These are phyloP conservation scores for Cardinalis cardinalis DNA, from an alignment of 2,113 vertebrate genomes.

Conservation along the genomic window DNA sequence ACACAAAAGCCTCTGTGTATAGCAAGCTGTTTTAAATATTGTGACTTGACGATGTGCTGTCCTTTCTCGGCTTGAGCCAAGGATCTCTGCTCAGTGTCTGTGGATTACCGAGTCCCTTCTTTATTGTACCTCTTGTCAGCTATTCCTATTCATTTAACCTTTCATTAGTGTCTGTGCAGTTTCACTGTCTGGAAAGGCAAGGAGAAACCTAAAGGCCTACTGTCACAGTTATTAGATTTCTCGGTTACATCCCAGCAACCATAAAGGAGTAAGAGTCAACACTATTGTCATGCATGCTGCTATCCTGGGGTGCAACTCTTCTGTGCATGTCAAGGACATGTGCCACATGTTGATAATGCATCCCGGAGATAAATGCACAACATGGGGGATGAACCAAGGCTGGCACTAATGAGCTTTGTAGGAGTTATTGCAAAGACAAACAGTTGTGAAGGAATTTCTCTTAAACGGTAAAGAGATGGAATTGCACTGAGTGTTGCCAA, in stretches of 20 bases:
- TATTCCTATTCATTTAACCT: conserved; percentile 98
- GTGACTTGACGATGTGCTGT: conserved; percentile 83
- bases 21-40: conserved; percentile 92
- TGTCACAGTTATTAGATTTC: conserved; percentile 99
- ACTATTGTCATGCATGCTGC: conserved; percentile 78
- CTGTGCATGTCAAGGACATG: conserved; percentile 92
- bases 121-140: conserved; percentile 97
- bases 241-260: conserved; percentile 93
- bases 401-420: conserved; percentile 78
- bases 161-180: conserved; percentile 94
- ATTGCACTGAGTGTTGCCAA: conserved; percentile 68
- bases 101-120: conserved; percentile 83
- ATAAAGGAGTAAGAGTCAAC: conserved; percentile 80
- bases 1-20: conserved; percentile 82
- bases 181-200: conserved; percentile 86
- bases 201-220: conserved; percentile 92
- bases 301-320: conserved; percentile 81
- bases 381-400: conserved; percentile 74
- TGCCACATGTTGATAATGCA: conserved; percentile 91
- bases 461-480: conserved; percentile 73
- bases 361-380: conserved; percentile 74
- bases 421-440: conserved; percentile 84
- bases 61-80: conserved; percentile 85
- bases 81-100: conserved; percentile 82
- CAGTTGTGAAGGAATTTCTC: conserved; percentile 85